These are phyloP conservation scores for Drosophila sp. DNA, from an alignment of 1,140 invertebrate species.

Conservation along the genomic window DNA sequence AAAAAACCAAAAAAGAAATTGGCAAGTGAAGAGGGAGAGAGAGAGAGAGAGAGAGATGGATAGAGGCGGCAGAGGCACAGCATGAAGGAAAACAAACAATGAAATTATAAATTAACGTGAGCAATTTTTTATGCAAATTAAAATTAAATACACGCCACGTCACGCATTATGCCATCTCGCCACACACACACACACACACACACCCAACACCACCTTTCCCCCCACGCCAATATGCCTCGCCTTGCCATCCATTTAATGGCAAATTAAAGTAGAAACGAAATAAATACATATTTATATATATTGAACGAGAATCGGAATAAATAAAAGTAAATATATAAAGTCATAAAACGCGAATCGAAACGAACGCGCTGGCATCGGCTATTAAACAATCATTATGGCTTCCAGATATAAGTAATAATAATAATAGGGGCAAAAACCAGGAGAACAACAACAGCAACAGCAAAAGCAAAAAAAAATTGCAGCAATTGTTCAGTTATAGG, in stretches of 20 bases:
- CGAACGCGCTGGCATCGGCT: constrained; percentile 45
- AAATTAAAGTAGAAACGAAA: constrained; percentile 27
- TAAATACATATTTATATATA: constrained; percentile 9
- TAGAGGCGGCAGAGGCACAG: not conserved
- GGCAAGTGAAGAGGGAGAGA: not conserved
- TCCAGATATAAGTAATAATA: constrained; percentile 70
- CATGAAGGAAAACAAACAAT: constrained; percentile 53
- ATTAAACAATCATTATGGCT: constrained; percentile 73
- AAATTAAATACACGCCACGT: constrained; percentile 68
- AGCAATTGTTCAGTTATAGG: constrained; percentile 33
- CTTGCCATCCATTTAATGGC: constrained; percentile 16
- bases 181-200: constrained; percentile 9
- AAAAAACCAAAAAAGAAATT: not conserved
- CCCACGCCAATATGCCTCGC: no score
- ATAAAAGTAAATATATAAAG: constrained; percentile 31
- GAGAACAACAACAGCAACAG: constrained; percentile 12
- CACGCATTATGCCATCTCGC: constrained; percentile 52
- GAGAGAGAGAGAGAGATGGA: not conserved
- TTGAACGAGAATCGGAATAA: constrained; percentile 17
- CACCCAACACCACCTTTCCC: no score
- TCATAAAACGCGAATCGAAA: constrained; percentile 49
- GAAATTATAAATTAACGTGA: constrained; percentile 60
- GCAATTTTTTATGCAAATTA: constrained; percentile 71
- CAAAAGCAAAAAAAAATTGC: constrained; percentile 48
- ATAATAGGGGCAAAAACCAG: constrained; percentile 13